phyloP scores from a whole-genome alignment of 2,888 invertebrate species.

The Helleia helle region DNA sequence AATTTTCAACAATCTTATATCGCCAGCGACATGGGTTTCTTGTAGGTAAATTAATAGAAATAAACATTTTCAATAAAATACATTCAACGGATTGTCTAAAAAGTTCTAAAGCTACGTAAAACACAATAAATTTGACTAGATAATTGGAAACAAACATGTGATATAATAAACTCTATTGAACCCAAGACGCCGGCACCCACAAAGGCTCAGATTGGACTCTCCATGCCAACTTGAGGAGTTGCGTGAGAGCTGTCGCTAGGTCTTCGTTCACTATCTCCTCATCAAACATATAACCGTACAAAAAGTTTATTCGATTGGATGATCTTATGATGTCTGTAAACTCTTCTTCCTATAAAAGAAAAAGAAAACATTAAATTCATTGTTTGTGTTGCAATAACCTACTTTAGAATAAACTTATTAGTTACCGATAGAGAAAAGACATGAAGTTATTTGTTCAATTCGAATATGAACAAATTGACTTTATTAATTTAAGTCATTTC shows the following conservation, averaged over 20 bases:
- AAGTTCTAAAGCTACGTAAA: background rate
- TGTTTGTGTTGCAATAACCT: too few relatives aligned
- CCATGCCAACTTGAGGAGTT: slow-evolving; percentile 86
- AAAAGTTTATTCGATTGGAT: slow-evolving; percentile 89
- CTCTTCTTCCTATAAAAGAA: slow-evolving; percentile 87
- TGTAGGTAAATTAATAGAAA: background rate
- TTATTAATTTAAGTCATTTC: slow-evolving; percentile 7
- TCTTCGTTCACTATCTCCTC: slow-evolving; percentile 94
- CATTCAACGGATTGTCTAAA: background rate
- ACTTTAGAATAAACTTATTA: too few relatives aligned
- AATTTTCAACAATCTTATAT: too few relatives aligned
- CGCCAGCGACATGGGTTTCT: slow-evolving; percentile 6
- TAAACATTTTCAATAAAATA: background rate
- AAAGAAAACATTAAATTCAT: too few relatives aligned
- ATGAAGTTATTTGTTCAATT: slow-evolving; percentile 2
- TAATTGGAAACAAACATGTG: background rate
- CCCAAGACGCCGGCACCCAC: slow-evolving; percentile 98
- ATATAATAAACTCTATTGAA: slow-evolving; percentile 75
- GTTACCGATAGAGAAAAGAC: slow-evolving; percentile 3
- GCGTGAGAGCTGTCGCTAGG: slow-evolving; percentile 87
- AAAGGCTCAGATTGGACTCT: slow-evolving; percentile 92
- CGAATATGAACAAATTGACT: background rate
- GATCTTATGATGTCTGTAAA: slow-evolving; percentile 90
- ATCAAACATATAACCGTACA: slow-evolving; percentile 96
- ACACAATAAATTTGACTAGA: slow-evolving; percentile 6